Evolutionary conservation across 2,113 vertebrate species (phyloP), one percentile per base, ranked within the genome.

Genomic region (Platichthys stellatus): DNA sequence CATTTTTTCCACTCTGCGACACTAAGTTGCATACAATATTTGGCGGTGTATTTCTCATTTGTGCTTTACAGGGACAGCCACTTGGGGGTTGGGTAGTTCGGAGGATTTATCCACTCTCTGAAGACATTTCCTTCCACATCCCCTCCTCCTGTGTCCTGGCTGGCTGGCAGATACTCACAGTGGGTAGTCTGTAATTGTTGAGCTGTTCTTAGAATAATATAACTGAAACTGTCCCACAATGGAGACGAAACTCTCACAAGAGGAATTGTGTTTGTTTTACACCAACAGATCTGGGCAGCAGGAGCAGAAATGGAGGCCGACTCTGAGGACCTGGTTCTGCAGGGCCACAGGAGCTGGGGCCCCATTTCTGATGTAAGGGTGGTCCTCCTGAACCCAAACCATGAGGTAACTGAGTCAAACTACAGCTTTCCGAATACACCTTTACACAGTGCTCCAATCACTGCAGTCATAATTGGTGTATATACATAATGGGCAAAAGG

Each of bases 281-380:
- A 31, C 1, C 31, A 31, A 31, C 6, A 97, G 96, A 93, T 97
- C 78, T 97, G 96, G 96, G 92, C 94, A n/a, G 91, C 93, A 65
- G 92, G 83, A 11, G 85, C 93, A 63, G 93, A 92, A 61, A 69
- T 77, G 14, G 92, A 92, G 14, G 92, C 92, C 10, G 88, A 88
- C n/a, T 85, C 91, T 0, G 82, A 69, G 51, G 94, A 96, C 74
- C 86, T 96, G 67, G 65, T 97, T 1, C 94, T 96, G 86, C 94
- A 92, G 84, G 87, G 88, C 20, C 94, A 94, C 66, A 92, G 63
- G 62, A 94, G 88, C 14, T 96, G 95, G 95, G 95, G 94, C 51
- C 43, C 81, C 0, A 86, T 90, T 2, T 80, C 82, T 17, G 90
- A 90, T 31, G 81, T 95, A 0, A 86, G 73, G 23, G 92, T 96